Percentiles rank a stretch among this genome's conserved stretches.
These are phyloP conservation scores for Olivierus martensii DNA, from an alignment of 1,140 invertebrate genomes.

Conservation along the genomic window DNA sequence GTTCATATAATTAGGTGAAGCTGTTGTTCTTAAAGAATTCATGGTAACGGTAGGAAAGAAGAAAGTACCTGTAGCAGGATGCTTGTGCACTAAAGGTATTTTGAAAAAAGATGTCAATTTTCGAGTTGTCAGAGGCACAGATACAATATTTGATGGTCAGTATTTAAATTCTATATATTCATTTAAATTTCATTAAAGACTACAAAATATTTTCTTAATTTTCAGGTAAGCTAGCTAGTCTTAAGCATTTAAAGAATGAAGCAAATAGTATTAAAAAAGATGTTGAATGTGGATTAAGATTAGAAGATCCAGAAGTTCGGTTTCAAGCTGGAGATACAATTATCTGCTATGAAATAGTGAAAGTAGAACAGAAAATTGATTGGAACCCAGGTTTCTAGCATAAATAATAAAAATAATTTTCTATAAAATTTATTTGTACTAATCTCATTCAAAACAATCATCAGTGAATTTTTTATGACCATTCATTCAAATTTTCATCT, in stretches of 20 bases:
- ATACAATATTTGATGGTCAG: constrained; percentile 58
- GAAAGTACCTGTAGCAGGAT: constrained; percentile 75
- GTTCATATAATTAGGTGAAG: constrained; percentile 51
- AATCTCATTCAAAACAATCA: too few relatives aligned
- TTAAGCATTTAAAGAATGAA: constrained; percentile 81
- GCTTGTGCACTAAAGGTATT: constrained; percentile 60
- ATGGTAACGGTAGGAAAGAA: constrained; percentile 63
- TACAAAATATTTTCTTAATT: constrained; percentile 18
- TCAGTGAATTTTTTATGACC: too few relatives aligned
- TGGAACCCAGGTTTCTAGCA: constrained; percentile 46
- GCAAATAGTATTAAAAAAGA: constrained; percentile 67
- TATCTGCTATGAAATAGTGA: constrained; percentile 52
- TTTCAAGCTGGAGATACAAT: constrained; percentile 63
- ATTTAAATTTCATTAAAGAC: constrained; percentile 1
- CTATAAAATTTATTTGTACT: too few relatives aligned
- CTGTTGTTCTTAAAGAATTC: constrained; percentile 74
- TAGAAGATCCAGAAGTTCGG: constrained; percentile 45
- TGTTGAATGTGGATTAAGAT: constrained; percentile 70
- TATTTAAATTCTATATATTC: not conserved
- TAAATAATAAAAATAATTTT: too few relatives aligned
- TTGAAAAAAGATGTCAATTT: constrained; percentile 53
- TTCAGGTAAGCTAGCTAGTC: constrained; percentile 54
- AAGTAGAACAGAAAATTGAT: constrained; percentile 45
- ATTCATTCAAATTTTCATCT: too few relatives aligned
- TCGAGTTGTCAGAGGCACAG: constrained; percentile 50